These are phyloP conservation scores for Erpetoichthys calabaricus DNA, from an alignment of 2,797 vertebrate species.

Conservation along the genomic window DNA sequence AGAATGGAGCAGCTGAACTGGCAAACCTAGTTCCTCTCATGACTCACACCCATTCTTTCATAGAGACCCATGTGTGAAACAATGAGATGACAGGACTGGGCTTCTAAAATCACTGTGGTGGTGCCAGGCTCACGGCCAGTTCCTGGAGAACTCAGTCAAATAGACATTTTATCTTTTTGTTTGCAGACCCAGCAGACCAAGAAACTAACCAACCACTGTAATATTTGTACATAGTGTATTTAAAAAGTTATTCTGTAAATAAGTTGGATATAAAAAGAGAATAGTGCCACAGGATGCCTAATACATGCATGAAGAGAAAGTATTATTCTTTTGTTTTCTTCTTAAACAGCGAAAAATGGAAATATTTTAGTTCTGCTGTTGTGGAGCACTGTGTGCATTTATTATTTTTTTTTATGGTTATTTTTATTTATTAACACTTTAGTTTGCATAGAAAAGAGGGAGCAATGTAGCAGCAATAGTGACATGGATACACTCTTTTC, in stretches of 20 bases:
- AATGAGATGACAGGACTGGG: neutral
- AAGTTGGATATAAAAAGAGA: slow-evolving; percentile 59
- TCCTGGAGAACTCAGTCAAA: slow-evolving; percentile 11
- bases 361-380: slow-evolving; percentile 15
- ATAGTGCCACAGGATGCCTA: slow-evolving; percentile 77
- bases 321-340: slow-evolving; percentile 53
- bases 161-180: no score
- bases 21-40: slow-evolving; percentile 55
- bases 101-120: neutral
- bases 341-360: slow-evolving; percentile 18
- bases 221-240: slow-evolving; percentile 63
- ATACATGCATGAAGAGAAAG: slow-evolving; percentile 73
- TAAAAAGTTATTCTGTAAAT: slow-evolving; percentile 56
- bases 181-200: slow-evolving; percentile 8
- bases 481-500: slow-evolving; percentile 55
- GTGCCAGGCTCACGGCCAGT: slow-evolving; percentile 12
- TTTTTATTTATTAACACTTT: slow-evolving; percentile 19
- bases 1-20: slow-evolving; percentile 62
- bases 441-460: slow-evolving; percentile 44
- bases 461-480: slow-evolving; percentile 63
- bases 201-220: slow-evolving; percentile 47
- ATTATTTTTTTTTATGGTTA: slow-evolving; percentile 14
- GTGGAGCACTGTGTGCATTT: slow-evolving; percentile 8
- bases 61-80: slow-evolving; percentile 71
- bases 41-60: slow-evolving; percentile 77